Evolutionary conservation across 2,888 invertebrate genomes (phyloP).

Genomic region (Hecatera dysodea): DNA sequence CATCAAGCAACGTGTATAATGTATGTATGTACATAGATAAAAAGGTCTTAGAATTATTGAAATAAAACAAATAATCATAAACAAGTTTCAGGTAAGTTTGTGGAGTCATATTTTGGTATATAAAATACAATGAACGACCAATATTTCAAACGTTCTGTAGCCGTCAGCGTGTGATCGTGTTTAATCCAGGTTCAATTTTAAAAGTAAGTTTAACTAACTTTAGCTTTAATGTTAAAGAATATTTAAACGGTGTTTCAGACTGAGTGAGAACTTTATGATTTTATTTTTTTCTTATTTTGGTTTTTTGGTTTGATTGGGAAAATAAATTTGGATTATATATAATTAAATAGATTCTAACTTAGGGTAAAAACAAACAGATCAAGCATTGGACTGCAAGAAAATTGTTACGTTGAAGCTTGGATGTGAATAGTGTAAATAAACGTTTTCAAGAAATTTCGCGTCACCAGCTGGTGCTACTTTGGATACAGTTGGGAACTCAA

Average conservation of each 20-base stretch:
- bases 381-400: too few relatives aligned
- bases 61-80: conserved; percentile 35
- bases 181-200: background rate
- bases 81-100: conserved; percentile 60
- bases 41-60: conserved; percentile 51
- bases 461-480: too few relatives aligned
- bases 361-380: too few relatives aligned
- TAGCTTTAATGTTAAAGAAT: background rate
- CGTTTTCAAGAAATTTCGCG: too few relatives aligned
- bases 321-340: background rate
- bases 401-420: too few relatives aligned
- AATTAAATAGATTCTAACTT: too few relatives aligned
- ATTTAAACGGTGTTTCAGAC: background rate
- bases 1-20: background rate
- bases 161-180: conserved; percentile 38
- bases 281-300: background rate
- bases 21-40: too few relatives aligned
- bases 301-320: background rate
- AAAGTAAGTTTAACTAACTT: conserved; percentile 34
- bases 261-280: background rate
- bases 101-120: conserved; percentile 61
- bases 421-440: too few relatives aligned
- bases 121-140: conserved; percentile 47
- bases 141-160: conserved; percentile 40
- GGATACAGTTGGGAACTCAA: too few relatives aligned